Base-by-base conservation (phyloP, 2,797 vertebrate species). In the Xerus rutilus region DNA sequence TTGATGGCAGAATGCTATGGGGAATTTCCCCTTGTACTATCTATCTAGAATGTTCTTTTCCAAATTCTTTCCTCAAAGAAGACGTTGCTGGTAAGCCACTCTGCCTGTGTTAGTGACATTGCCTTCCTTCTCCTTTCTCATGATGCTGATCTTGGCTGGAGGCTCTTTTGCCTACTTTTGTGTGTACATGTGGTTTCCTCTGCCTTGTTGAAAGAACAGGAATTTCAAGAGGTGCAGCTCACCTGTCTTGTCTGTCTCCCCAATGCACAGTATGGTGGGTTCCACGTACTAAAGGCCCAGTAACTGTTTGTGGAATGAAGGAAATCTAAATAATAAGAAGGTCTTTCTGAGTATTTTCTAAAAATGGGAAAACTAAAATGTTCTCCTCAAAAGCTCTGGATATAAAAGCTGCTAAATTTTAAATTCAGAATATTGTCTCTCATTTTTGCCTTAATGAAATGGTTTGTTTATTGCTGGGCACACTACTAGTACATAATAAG, bases 331-430 rank as follows among this genome's bases (percentile, higher is more conserved):
- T 35, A 43, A 2, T 59, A 67, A 49, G 45, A 82, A 52, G 21
- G 28, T 39, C 72, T 85, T 72, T 72, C 52, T 59, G 52, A 20
- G 20, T 70, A 52, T 70, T 59, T 45, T 73, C 18, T 35, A 81
- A 79, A 94, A 85, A 35, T 20, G 52, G 21, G 4, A 25, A 88
- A 93, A 45, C 28, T 9, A 65, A 69, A 81, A 86, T 76, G 28
- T 23, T 83, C 20, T 86, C 39, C 45, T 93, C 45, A 54, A 73
- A 93, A 95, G 76, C 43, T 79, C 59, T 96, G 79, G 39, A 64
- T 64, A 54, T 52, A 72, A 83, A 76, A 83, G 25, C 9, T 64
- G 83, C 21, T 23, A 73, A 82, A 94, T 88, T 89, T 84, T 64
- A 79, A 94, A 76, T 77, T 88, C 25, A 72, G 43, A 87, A 62